These are phyloP conservation scores for Dasyprocta punctata DNA, from an alignment of 2,113 vertebrate genomes.

Conservation along the genomic window DNA sequence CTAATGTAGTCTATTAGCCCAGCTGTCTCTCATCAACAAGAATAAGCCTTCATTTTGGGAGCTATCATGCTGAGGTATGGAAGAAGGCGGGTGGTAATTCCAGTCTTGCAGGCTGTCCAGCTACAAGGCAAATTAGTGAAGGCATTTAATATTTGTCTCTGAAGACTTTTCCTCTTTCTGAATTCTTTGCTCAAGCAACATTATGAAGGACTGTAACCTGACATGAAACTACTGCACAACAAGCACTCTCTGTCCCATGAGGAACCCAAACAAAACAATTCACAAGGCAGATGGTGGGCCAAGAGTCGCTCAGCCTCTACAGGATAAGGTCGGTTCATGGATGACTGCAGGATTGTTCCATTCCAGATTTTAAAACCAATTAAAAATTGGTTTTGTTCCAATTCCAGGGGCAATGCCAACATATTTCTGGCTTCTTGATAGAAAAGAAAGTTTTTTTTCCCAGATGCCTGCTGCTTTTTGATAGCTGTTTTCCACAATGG, in stretches of 20 bases:
- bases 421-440: slow-evolving; percentile 34
- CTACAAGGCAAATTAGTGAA: neutral
- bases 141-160: neutral
- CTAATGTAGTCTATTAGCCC: neutral
- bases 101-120: neutral
- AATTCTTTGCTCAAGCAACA: neutral
- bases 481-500: neutral
- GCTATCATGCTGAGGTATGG: neutral
- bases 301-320: slow-evolving; percentile 55
- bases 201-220: neutral
- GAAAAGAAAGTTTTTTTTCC: slow-evolving; percentile 29
- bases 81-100: neutral
- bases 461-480: slow-evolving; percentile 50
- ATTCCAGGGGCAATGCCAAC: slow-evolving; percentile 51
- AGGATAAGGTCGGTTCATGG: slow-evolving; percentile 43
- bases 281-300: slow-evolving; percentile 53
- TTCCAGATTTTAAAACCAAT: slow-evolving; percentile 73
- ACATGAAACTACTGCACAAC: slow-evolving; percentile 7
- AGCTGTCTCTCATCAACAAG: neutral
- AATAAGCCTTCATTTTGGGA: neutral
- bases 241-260: slow-evolving; percentile 46
- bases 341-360: slow-evolving; percentile 61
- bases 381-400: slow-evolving; percentile 65
- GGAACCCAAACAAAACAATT: slow-evolving; percentile 45
- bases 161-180: neutral